Evolutionary conservation across 2,797 vertebrate species (phyloP), one percentile per base, ranked within the genome.

Genomic region (Chaetophractus vellerosus): DNA sequence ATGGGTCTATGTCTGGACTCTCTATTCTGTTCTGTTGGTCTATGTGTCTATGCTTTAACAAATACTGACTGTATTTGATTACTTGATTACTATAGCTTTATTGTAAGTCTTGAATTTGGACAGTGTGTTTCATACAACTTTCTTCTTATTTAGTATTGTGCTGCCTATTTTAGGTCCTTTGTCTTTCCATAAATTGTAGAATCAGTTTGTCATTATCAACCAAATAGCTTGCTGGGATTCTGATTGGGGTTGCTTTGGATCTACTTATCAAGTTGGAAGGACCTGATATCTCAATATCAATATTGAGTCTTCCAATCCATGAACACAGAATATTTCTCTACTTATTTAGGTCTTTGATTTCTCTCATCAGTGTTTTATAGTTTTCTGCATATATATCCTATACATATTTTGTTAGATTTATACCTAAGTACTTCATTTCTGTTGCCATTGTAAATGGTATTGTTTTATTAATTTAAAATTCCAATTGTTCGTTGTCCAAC

Each of bases 71-170:
- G 24, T 72, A 16, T 52, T 52, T 52, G 50, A 52, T 16, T 52
- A 52, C 59, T 91, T 75, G 68, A 75, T 75, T 75, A 38, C 36
- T 50, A 19, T 64, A 38, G 66, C 31, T 80, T 91, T 89, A 61
- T 9, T 45, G 10, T 45, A 45, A 45, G 45, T 45, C 45, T 45
- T 45, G 45, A 45, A 45, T 6, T 45, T 55, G 48, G 36, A 14
- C 16, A 50, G 26, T 36, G 15, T 45, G 9, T 23, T 21, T 85
- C 33, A 4, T 90, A 28, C 12, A 75, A 45, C 55, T 28, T 63
- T 28, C 7, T 33, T 75, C 19, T 14, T 52, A 52, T 50, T 91
- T 57, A 41, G 2, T 33, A 1, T 64, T 36, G 10, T 59, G 6
- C 66, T 85, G 21, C n/a, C 48, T 85, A 5, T 80, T 28, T 21